phyloP scores from a whole-genome alignment of 2,888 invertebrate genomes.

The Coleophora flavipennella region DNA sequence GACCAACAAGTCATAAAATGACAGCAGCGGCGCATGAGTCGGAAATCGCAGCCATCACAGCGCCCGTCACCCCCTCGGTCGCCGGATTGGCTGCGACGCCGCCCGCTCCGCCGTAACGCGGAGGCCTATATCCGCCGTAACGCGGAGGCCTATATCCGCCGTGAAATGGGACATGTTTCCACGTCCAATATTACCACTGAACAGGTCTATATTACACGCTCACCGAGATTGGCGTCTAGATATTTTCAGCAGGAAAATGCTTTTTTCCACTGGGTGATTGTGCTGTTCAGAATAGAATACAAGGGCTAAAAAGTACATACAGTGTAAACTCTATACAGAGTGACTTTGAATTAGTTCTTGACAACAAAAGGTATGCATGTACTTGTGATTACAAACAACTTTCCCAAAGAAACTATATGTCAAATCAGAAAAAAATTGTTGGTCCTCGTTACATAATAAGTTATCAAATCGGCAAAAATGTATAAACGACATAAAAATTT shows the following conservation, averaged over 20 bases:
- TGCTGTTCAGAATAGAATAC: too few relatives aligned
- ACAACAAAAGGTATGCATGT: too few relatives aligned
- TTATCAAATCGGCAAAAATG: too few relatives aligned
- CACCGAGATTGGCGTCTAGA: constrained; percentile 5
- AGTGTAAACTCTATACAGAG: too few relatives aligned
- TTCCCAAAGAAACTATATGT: too few relatives aligned
- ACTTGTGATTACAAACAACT: too few relatives aligned
- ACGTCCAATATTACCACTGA: constrained; percentile 40
- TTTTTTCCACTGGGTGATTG: too few relatives aligned
- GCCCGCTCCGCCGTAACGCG: constrained; percentile 26
- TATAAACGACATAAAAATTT: too few relatives aligned
- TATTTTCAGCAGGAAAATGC: not conserved
- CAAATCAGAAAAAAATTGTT: too few relatives aligned
- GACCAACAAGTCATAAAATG: constrained; percentile 40
- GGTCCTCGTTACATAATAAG: too few relatives aligned
- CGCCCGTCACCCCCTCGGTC: constrained; percentile 47
- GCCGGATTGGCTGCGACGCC: constrained; percentile 29
- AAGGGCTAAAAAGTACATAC: too few relatives aligned
- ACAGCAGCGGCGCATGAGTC: constrained; percentile 34
- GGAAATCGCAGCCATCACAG: constrained; percentile 58
- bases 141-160: constrained; percentile 57
- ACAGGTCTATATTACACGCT: constrained; percentile 3
- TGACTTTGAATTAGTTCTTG: too few relatives aligned
- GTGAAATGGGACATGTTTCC: constrained; percentile 57
- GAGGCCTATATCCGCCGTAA: constrained; percentile 55